Evolutionary conservation across 2,797 vertebrate genomes (phyloP).

Genomic region (Myripristis jacobus): DNA sequence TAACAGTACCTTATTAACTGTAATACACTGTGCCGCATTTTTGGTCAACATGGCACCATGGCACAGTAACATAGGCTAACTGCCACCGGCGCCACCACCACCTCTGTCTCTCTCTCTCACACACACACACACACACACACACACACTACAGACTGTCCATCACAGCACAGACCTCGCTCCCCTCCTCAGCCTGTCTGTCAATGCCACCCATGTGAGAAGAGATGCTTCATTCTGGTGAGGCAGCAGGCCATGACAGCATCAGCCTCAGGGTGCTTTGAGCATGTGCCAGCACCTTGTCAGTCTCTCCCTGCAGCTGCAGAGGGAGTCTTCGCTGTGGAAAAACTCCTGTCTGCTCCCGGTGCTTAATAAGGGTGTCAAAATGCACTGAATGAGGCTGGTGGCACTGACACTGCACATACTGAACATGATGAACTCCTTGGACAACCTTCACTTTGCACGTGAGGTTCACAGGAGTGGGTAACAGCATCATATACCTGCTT

Average conservation of each 20-base stretch:
- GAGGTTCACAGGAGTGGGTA: too few species aligned
- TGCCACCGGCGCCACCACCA: too few species aligned
- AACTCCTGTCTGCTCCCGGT: constrained; percentile 18
- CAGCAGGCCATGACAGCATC: constrained; percentile 36
- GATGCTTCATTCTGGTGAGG: background rate
- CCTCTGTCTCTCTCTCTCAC: too few species aligned
- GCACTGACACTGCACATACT: constrained; percentile 7
- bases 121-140: background rate
- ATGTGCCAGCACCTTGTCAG: constrained; percentile 43
- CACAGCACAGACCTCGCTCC: constrained; percentile 7
- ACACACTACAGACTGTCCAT: constrained; percentile 9
- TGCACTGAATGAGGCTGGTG: constrained; percentile 8
- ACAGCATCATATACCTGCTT: too few species aligned
- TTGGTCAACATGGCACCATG: too few species aligned
- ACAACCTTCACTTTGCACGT: too few species aligned
- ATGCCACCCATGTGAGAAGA: constrained; percentile 29
- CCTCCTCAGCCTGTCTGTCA: constrained; percentile 46
- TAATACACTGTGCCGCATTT: too few species aligned
- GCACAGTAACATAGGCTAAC: too few species aligned
- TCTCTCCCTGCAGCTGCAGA: constrained; percentile 27
- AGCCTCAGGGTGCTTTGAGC: constrained; percentile 30
- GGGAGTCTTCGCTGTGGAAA: constrained; percentile 20
- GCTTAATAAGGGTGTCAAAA: background rate
- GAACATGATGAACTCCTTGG: too few species aligned
- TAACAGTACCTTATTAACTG: too few species aligned